Conservation (phyloP, 2,797 vertebrate species). For the Margarornis squamiger region DNA sequence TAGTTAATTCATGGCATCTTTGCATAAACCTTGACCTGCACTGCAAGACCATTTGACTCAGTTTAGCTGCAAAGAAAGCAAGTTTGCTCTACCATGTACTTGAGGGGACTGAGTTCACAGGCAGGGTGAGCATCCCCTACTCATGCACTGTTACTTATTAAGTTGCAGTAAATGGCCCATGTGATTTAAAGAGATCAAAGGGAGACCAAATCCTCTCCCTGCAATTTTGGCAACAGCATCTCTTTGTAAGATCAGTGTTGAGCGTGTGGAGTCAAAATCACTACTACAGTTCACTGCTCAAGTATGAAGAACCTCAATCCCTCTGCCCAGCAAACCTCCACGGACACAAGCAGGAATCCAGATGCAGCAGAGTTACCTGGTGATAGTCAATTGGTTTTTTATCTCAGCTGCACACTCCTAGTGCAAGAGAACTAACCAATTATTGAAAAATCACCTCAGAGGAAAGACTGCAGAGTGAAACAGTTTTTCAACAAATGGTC, state of each 20-base stretch:
- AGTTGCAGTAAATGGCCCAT: constrained; percentile 20
- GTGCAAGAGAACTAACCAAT: background rate
- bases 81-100: background rate
- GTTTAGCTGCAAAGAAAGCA: background rate
- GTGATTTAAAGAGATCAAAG: constrained; percentile 36
- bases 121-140: background rate
- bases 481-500: background rate
- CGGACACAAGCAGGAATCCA: background rate
- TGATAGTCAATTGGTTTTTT: background rate
- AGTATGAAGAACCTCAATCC: background rate
- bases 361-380: background rate
- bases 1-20: background rate
- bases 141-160: background rate
- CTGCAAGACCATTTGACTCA: background rate
- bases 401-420: background rate
- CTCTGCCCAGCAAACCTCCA: background rate
- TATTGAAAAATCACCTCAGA: background rate
- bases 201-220: background rate
- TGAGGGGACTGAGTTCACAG: background rate
- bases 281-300: constrained; percentile 13
- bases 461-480: background rate
- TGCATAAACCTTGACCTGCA: background rate
- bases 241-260: background rate
- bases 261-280: background rate
- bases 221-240: background rate